Evolutionary conservation across 2,797 vertebrate genomes (phyloP).

Genomic region (Florisuga fusca): DNA sequence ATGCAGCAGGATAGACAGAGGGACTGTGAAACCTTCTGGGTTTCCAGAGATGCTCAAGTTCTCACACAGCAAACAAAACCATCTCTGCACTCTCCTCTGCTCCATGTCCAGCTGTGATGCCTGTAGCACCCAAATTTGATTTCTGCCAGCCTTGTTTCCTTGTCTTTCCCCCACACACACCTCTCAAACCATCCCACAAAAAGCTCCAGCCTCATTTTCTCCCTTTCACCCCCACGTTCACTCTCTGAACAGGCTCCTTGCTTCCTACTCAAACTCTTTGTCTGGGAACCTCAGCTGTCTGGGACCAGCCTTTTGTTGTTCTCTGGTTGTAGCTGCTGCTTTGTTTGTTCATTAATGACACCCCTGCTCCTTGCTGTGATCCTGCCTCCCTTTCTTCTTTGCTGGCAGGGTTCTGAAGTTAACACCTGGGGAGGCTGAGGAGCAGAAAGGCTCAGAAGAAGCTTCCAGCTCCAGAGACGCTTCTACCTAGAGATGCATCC

Average conservation of each 20-base stretch:
- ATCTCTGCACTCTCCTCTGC: neutral
- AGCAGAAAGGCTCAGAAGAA: neutral
- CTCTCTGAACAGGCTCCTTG: constrained; percentile 34
- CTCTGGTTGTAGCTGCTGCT: neutral
- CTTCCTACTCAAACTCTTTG: neutral
- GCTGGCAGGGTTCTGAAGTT: constrained; percentile 4
- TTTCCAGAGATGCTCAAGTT: neutral
- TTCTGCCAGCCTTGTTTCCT: constrained; percentile 13
- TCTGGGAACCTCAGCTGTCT: constrained; percentile 17
- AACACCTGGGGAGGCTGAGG: constrained; percentile 12
- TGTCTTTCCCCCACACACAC: neutral
- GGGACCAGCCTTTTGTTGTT: constrained; percentile 22
- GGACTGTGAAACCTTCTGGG: neutral
- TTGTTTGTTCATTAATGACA: constrained; percentile 39
- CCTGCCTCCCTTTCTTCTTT: neutral
- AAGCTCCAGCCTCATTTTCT: constrained; percentile 39
- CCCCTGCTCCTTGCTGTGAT: constrained; percentile 30
- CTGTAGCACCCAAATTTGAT: neutral
- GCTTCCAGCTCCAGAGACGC: constrained; percentile 39
- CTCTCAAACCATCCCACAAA: neutral
- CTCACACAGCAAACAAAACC: neutral
- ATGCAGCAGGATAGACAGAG: neutral
- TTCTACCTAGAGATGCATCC: constrained; percentile 39
- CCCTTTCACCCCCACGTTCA: constrained; percentile 49
- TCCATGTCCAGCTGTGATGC: constrained; percentile 1